Evolutionary conservation across 2,888 invertebrate genomes (phyloP), one percentile per base, ranked within the genome.

Genomic region (Xiphydria camelus): DNA sequence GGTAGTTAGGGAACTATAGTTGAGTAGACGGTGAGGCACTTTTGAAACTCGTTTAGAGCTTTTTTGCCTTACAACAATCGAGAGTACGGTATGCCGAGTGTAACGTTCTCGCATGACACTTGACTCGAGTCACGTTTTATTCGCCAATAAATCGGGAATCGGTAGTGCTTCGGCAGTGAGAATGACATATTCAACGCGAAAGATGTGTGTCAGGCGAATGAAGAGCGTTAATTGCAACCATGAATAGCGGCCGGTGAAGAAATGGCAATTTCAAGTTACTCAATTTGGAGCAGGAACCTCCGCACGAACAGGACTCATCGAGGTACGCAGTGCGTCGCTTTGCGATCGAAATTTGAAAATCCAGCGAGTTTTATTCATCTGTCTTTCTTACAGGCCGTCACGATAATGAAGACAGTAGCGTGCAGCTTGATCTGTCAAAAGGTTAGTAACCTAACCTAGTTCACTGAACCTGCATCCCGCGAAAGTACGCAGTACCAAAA

Each of bases 381-480:
- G 15, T 51, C 47, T 53, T 37, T 44, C 46, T 64, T 62, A 39
- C 61, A 76, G 76, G 66, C 60, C 73, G 73, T 43, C 70, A 68
- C 34, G 73, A 76, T 66, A 80, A 78, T 66, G 85, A 86, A 75
- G 87, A 87, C 76, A 81, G 82, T 70, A 84, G 70, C 59, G 75
- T 80, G 48, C 77, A 79, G 61, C 71, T 81, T 53, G 79, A 81
- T 69, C 70, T 79, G 62, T 77, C 77, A 64, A 77, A 76, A 77
- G 80, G 81, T 81, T 71, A 66, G 68, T 61, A 59, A 56, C 64
- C 58, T 69, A 70, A 69, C 67, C 68, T 73, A 43, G 12, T 29
- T 5, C 15, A 15, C 15, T 6, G 29, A 3, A 4, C 5, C 9
- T 29, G 2, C 6, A 29, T 29, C 7, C 4, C 1, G 12, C 15